Base-by-base conservation (phyloP, 2,888 invertebrate genomes). In the Erpobdella octoculata region DNA sequence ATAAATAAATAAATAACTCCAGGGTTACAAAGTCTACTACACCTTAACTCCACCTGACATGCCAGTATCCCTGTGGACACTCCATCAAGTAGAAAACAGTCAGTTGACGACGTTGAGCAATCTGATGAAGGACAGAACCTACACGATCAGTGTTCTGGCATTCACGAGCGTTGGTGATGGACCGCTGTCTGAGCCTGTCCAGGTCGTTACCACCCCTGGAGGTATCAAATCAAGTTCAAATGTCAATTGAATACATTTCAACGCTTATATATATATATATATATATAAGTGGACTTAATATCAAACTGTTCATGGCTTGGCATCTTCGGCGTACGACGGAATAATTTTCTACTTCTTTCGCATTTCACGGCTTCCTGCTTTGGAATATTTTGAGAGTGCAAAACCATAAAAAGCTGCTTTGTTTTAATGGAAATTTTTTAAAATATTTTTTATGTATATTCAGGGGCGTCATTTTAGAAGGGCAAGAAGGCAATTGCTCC, bases 11-110 rank as follows among this genome's bases (percentile, higher is more conserved):
- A n/a, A 53, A 9, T 46, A n/a, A 21, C 12, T 21, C 4, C 86
- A 95, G 95, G 93, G 93, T 77, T 96, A 96, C 87, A 94, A 94
- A 86, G 92, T 97, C 75, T 95, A 91, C 85, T 97, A 93, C 85
- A 94, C 95, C 5, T 91, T 90, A 76, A 91, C 92, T 79, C 89
- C 93, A 31, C 48, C 66, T 15, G 89, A 90, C 76, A 89, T 91
- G 76, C 89, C 89, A 12, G 88, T 93, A 85, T 89, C 91, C 73
- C 90, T 91, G 41, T 96, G 96, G 96, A 89, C 91, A 79, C 90
- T 91, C 4, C 92, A 92, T 85, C 90, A 90, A 87, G 93, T 95
- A 81, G 93, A 94, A 85, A 93, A 91, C 84, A 93, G 90, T 41
- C 78, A 79, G 73, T 77, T 77, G 73, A 77, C 76, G 83, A 95